phyloP scores from a whole-genome alignment of 2,113 vertebrate genomes.

The Columba janthina region DNA sequence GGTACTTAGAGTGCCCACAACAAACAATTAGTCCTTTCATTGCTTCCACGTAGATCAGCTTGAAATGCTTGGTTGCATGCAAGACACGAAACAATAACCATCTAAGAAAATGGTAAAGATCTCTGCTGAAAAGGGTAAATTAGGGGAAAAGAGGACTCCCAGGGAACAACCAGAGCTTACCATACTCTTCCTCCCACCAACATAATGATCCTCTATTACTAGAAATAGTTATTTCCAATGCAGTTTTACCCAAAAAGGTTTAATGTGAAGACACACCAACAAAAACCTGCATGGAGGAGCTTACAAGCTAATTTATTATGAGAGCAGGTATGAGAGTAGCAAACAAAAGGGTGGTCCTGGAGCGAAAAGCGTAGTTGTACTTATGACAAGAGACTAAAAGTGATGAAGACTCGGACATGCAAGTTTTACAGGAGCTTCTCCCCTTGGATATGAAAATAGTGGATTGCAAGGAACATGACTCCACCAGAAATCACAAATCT shows the following conservation, averaged over 20 bases:
- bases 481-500: conserved; percentile 20
- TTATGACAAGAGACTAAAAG: not conserved
- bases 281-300: not conserved
- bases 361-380: not conserved
- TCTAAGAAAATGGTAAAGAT: not conserved
- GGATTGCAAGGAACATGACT: not conserved
- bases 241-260: not conserved
- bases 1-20: not conserved
- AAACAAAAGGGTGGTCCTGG: not conserved
- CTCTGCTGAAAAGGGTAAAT: not conserved
- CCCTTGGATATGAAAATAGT: not conserved
- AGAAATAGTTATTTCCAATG: not conserved
- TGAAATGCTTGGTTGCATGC: not conserved
- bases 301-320: not conserved
- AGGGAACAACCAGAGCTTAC: not conserved
- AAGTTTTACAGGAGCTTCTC: not conserved
- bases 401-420: not conserved
- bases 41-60: not conserved
- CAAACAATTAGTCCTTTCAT: not conserved
- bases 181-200: not conserved
- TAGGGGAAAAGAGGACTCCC: not conserved
- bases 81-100: not conserved
- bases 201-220: not conserved
- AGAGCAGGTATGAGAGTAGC: not conserved
- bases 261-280: not conserved